Conservation (phyloP, 1,140 invertebrate genomes). For the Paraescarpia echinospica region DNA sequence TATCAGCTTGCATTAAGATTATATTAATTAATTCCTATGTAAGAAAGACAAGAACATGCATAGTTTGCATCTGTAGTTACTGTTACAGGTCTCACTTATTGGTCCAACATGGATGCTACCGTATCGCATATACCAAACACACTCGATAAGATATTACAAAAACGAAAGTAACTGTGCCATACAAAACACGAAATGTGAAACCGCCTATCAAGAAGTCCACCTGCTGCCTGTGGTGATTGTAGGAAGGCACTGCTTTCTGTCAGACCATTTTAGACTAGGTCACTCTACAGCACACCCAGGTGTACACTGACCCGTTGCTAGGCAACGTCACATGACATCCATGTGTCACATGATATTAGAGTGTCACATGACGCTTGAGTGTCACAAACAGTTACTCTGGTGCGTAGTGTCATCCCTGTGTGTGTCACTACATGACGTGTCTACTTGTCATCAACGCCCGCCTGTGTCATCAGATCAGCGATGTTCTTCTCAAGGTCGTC, state of each 20-base stretch:
- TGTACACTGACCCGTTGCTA: not conserved
- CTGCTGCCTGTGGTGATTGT: not conserved
- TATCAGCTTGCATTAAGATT: not conserved
- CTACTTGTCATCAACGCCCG: slow-evolving; percentile 52
- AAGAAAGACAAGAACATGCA: not conserved
- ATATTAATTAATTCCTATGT: not conserved
- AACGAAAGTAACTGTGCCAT: not conserved
- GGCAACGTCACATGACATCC: not conserved
- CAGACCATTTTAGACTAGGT: not conserved
- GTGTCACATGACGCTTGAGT: not conserved
- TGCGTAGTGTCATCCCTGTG: not conserved
- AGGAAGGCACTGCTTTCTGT: not conserved
- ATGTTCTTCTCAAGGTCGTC: slow-evolving; percentile 98
- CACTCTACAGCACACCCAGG: not conserved
- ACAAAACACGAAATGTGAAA: not conserved
- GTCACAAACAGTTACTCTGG: not conserved
- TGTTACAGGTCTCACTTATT: not conserved
- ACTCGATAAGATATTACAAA: not conserved
- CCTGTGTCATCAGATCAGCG: slow-evolving; percentile 88
- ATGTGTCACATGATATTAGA: too few relatives aligned
- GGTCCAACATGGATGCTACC: not conserved
- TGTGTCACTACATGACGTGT: not conserved
- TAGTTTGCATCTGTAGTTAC: not conserved
- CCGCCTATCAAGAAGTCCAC: not conserved
- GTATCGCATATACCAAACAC: not conserved